phyloP scores from a whole-genome alignment of 2,888 invertebrate species.

The Linhomoeus sp. region DNA sequence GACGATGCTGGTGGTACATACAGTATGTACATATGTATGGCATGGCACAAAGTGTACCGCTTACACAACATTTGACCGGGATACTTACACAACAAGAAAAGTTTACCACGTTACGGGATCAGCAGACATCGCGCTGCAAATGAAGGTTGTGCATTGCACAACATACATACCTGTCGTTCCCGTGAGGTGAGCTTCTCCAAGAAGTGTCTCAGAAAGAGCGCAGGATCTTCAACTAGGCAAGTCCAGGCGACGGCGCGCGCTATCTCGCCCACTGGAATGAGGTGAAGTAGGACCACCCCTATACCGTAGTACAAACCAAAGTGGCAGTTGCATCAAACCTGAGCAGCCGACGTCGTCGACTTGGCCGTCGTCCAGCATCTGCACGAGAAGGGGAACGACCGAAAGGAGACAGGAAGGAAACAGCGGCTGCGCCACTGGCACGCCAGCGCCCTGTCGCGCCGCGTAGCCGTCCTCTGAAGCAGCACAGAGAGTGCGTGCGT shows the following conservation, averaged over 20 bases:
- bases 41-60: no score
- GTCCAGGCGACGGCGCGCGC: slow-evolving; percentile 94
- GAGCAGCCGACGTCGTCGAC: slow-evolving; percentile 70
- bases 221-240: slow-evolving; percentile 90
- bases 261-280: slow-evolving; percentile 64
- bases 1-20: no score
- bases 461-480: no score
- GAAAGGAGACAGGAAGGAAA: slow-evolving; percentile 93
- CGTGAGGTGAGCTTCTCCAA: slow-evolving; percentile 64
- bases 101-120: no score
- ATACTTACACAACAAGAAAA: no score
- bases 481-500: no score
- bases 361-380: slow-evolving; percentile 81
- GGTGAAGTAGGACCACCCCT: neutral
- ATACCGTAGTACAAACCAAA: neutral
- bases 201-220: slow-evolving; percentile 79
- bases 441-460: no score
- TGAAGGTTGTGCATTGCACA: no score
- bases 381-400: slow-evolving; percentile 80
- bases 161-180: slow-evolving; percentile 24
- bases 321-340: slow-evolving; percentile 13
- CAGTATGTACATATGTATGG: no score
- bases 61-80: no score
- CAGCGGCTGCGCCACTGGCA: slow-evolving; percentile 74
- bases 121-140: no score